These are phyloP conservation scores for Brachyrhaphis roseni DNA, from an alignment of 2,797 vertebrate species.

Conservation along the genomic window DNA sequence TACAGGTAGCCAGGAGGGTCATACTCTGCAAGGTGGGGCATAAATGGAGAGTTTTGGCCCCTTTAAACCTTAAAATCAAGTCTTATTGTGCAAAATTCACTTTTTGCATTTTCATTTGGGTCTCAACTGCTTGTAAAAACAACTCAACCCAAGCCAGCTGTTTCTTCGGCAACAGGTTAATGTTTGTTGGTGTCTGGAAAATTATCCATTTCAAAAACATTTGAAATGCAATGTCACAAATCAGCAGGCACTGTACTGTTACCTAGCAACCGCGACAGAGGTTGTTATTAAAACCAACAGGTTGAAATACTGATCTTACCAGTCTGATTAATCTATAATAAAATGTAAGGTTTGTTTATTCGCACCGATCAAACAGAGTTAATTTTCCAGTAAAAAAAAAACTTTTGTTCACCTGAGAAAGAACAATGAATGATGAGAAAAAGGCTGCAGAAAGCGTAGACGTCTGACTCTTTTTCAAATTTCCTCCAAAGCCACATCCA, in stretches of 20 bases:
- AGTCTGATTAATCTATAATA: neutral
- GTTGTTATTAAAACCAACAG: neutral
- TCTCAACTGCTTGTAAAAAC: too few relatives aligned
- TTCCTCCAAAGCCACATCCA: slow-evolving; percentile 26
- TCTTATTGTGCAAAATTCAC: neutral
- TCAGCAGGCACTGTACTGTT: too few relatives aligned
- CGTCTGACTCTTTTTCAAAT: slow-evolving; percentile 25
- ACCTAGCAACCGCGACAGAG: too few relatives aligned
- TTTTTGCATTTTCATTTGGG: too few relatives aligned
- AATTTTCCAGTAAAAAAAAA: neutral
- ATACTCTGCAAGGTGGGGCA: slow-evolving; percentile 81
- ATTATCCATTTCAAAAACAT: too few relatives aligned
- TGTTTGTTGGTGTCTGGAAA: too few relatives aligned
- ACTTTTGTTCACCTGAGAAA: neutral
- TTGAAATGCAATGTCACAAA: too few relatives aligned
- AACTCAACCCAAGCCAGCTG: too few relatives aligned
- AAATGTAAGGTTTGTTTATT: neutral
- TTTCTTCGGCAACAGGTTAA: too few relatives aligned
- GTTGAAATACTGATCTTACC: neutral
- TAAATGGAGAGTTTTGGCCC: neutral
- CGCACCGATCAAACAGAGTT: neutral
- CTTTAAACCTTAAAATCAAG: neutral
- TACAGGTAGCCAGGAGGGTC: slow-evolving; percentile 91
- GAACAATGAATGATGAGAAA: neutral
- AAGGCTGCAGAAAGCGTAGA: neutral